phyloP scores from a whole-genome alignment of 2,797 vertebrate species.

The Zalophus californianus region DNA sequence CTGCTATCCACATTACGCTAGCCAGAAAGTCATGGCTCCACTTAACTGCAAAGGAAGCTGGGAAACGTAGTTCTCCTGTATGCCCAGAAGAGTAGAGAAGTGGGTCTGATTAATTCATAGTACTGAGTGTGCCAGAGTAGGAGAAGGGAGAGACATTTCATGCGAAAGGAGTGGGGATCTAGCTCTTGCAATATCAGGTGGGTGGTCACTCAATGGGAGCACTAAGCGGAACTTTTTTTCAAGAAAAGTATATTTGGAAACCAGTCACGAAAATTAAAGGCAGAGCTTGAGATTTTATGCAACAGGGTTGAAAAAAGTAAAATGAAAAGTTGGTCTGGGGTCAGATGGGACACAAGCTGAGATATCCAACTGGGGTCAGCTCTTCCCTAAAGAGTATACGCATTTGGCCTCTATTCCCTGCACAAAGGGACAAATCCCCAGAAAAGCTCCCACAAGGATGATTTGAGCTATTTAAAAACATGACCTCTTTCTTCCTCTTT shows the following conservation, averaged over 20 bases:
- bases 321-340: not conserved
- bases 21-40: not conserved
- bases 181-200: not conserved
- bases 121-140: not conserved
- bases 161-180: not conserved
- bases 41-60: not conserved
- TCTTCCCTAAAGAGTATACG: not conserved
- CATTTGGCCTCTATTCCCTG: not conserved
- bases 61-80: not conserved
- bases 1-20: not conserved
- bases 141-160: not conserved
- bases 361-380: not conserved
- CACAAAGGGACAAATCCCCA: not conserved
- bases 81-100: not conserved
- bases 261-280: not conserved
- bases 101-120: not conserved
- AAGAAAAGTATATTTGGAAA: constrained; percentile 11
- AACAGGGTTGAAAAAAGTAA: not conserved
- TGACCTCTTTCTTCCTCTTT: not conserved
- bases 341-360: not conserved
- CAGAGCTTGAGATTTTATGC: not conserved
- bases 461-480: not conserved
- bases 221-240: not conserved
- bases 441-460: not conserved
- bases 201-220: not conserved